phyloP scores from a whole-genome alignment of 2,888 invertebrate genomes.

The Leptopilina syphax region DNA sequence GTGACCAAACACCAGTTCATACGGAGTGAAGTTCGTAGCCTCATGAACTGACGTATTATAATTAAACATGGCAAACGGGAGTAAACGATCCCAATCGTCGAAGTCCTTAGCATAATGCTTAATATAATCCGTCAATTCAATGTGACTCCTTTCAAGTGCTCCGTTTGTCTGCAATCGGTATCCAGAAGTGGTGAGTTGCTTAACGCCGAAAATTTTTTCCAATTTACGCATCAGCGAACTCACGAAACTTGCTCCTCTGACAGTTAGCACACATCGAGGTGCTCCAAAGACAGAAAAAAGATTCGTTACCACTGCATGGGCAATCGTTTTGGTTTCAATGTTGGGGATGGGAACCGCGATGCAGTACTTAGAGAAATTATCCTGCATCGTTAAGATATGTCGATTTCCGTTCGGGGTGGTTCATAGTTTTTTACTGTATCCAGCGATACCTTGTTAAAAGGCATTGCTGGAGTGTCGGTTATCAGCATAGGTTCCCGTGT shows the following conservation, averaged over 20 bases:
- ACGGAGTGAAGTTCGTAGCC: constrained; percentile 32
- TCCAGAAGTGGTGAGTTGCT: no score
- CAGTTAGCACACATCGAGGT: constrained; percentile 9
- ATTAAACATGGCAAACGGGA: no score
- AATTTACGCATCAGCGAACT: not conserved
- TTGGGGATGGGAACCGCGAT: not conserved
- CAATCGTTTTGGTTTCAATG: not conserved
- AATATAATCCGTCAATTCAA: no score
- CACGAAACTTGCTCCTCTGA: not conserved
- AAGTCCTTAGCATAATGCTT: no score
- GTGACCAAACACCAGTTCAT: constrained; percentile 5
- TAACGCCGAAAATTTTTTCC: not conserved
- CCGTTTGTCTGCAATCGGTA: no score
- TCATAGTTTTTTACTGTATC: constrained; percentile 43
- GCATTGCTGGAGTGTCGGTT: constrained; percentile 48
- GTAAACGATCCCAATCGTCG: no score
- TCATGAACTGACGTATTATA: not conserved
- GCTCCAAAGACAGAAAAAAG: constrained; percentile 12
- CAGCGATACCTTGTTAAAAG: constrained; percentile 50
- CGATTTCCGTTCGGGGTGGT: constrained; percentile 43
- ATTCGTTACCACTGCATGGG: not conserved
- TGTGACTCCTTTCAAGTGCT: no score
- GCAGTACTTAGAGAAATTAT: no score
- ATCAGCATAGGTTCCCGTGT: constrained; percentile 53
- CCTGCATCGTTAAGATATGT: constrained; percentile 2